Conservation (phyloP, 2,888 invertebrate species). For the Gortyna flavago region DNA sequence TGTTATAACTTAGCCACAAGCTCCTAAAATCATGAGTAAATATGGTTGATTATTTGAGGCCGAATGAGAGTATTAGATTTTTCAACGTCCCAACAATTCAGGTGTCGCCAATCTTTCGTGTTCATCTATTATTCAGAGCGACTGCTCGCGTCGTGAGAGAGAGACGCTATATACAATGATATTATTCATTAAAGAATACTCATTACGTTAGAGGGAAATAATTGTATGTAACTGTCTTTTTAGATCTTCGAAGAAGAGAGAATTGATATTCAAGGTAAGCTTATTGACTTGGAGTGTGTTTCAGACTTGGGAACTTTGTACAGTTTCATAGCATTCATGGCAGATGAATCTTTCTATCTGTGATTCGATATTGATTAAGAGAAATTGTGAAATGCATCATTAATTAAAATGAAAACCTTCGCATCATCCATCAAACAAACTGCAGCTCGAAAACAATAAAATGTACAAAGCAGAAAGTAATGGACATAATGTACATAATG, state of each 20-base stretch:
- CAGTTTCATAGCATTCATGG: background rate
- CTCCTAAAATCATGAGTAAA: no score
- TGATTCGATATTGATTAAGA: background rate
- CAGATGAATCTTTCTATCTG: background rate
- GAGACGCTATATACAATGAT: conserved; percentile 39
- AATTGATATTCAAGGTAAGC: conserved; percentile 17
- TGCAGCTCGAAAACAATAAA: conserved; percentile 19
- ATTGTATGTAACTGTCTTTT: conserved; percentile 22
- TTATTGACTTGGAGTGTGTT: conserved; percentile 16
- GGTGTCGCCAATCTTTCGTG: conserved; percentile 41
- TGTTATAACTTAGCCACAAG: no score
- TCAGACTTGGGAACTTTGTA: background rate
- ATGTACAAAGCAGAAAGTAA: conserved; percentile 38
- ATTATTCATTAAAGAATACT: conserved; percentile 41
- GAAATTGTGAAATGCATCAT: background rate
- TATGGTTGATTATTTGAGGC: conserved; percentile 22
- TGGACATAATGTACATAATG: conserved; percentile 28
- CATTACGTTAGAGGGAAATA: conserved; percentile 33
- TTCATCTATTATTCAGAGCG: conserved; percentile 48
- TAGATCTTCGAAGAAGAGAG: background rate
- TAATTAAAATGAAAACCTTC: background rate
- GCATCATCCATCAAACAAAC: background rate
- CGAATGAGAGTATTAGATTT: conserved; percentile 10
- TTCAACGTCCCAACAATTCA: conserved; percentile 35
- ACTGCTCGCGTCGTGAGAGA: conserved; percentile 20